Percentiles rank a stretch among this genome's conserved stretches.
Evolutionary conservation across 2,888 invertebrate species (phyloP).

Genomic region (Parthenolecanium corni): DNA sequence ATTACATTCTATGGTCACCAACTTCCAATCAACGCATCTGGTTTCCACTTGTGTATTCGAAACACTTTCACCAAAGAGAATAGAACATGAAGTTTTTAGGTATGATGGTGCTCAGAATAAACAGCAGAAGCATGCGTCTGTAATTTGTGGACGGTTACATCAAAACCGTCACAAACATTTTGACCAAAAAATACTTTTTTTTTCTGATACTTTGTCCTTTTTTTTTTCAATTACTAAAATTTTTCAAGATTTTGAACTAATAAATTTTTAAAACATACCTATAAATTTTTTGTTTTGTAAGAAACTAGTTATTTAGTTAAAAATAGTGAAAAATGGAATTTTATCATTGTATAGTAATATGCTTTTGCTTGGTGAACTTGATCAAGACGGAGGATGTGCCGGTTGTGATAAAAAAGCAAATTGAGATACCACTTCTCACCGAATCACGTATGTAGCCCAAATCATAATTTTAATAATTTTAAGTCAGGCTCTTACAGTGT

Average conservation of each 20-base stretch:
- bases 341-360: conserved; percentile 17
- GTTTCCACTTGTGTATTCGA: conserved; percentile 13
- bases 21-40: conserved; percentile 19
- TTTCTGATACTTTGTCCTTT: too few species aligned
- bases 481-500: too few species aligned
- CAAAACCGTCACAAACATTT: conserved; percentile 9
- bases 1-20: conserved; percentile 15
- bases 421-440: conserved; percentile 24
- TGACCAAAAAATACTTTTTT: conserved; percentile 2
- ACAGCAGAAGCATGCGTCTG: conserved; percentile 1
- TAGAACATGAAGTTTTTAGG: conserved; percentile 12
- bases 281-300: background rate
- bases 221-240: too few species aligned
- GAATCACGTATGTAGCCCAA: conserved; percentile 29
- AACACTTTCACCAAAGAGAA: conserved; percentile 11
- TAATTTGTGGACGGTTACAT: conserved; percentile 23
- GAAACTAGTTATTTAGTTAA: too few species aligned
- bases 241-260: too few species aligned
- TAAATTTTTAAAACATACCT: too few species aligned
- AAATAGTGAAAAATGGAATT: conserved; percentile 21
- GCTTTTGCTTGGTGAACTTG: conserved; percentile 13
- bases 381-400: background rate
- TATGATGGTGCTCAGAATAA: background rate
- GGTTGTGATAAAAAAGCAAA: conserved; percentile 19
- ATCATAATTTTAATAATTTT: too few species aligned